Evolutionary conservation across 2,113 vertebrate species (phyloP).

Genomic region (Vireo altiloquus): DNA sequence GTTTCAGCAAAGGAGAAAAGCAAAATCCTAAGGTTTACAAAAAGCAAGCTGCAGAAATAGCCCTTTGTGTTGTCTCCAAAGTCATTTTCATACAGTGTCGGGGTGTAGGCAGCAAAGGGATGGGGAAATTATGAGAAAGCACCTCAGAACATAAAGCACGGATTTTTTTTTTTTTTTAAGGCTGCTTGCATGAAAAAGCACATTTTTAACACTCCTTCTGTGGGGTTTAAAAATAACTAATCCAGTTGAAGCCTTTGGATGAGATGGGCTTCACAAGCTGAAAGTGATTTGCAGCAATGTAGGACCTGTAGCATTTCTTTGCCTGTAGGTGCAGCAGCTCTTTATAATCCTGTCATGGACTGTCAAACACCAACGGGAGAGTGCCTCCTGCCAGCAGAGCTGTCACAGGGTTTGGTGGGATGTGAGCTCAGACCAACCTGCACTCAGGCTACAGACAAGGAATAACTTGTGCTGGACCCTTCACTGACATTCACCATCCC

Average conservation of each 20-base stretch:
- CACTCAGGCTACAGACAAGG: neutral
- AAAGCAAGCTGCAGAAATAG: constrained; percentile 38
- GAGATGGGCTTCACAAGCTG: constrained; percentile 7
- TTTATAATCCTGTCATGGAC: constrained; percentile 11
- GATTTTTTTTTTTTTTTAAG: neutral
- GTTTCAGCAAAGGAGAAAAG: constrained; percentile 13
- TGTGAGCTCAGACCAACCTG: neutral
- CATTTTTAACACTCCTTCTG: constrained; percentile 67
- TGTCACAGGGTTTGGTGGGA: neutral
- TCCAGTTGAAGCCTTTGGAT: constrained; percentile 30
- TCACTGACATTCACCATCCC: neutral
- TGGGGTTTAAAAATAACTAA: constrained; percentile 58
- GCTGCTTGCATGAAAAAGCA: constrained; percentile 60
- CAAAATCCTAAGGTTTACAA: neutral
- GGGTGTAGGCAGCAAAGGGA: constrained; percentile 41
- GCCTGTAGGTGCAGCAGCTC: constrained; percentile 26
- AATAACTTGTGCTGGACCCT: neutral
- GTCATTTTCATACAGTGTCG: constrained; percentile 24
- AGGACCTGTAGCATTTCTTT: constrained; percentile 8
- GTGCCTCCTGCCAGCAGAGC: neutral
- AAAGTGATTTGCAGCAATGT: constrained; percentile 19
- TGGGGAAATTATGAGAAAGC: constrained; percentile 46
- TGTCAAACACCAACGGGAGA: neutral
- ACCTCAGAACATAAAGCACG: constrained; percentile 31
- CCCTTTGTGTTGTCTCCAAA: constrained; percentile 60